Percentiles rank a stretch among this genome's conserved stretches.
These are phyloP conservation scores for Dinoponera quadriceps DNA, from an alignment of 1,140 invertebrate genomes.

Conservation along the genomic window DNA sequence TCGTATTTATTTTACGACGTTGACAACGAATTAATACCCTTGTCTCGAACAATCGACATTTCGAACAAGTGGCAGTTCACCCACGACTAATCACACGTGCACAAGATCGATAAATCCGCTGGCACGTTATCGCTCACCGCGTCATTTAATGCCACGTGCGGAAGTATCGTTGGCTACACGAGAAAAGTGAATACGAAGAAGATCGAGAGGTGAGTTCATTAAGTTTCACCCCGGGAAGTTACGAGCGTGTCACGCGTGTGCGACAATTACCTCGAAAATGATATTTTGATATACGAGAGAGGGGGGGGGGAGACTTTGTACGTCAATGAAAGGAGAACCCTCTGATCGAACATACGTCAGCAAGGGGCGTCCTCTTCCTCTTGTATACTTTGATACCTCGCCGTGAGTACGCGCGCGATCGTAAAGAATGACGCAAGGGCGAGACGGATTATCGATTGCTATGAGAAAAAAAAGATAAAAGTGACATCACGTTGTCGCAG, in stretches of 20 bases:
- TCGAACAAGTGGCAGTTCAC: not conserved
- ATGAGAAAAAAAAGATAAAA: slow-evolving; percentile 14
- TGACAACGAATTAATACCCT: not conserved
- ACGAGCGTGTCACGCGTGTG: not conserved
- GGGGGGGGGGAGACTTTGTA: not conserved
- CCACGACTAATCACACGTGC: not conserved
- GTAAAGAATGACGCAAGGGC: not conserved
- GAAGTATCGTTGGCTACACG: not conserved
- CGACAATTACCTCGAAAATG: slow-evolving; percentile 43
- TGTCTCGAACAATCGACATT: not conserved
- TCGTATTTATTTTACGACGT: not conserved
- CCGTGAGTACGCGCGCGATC: not conserved
- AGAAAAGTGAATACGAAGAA: slow-evolving; percentile 31
- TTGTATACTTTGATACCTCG: slow-evolving; percentile 2
- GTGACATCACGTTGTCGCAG: slow-evolving; percentile 34
- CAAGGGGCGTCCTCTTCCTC: not conserved
- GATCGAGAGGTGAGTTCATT: slow-evolving; percentile 40
- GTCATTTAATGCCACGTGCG: not conserved
- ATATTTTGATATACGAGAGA: slow-evolving; percentile 51
- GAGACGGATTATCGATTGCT: slow-evolving; percentile 21
- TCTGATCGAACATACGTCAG: slow-evolving; percentile 43
- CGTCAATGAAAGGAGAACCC: slow-evolving; percentile 33
- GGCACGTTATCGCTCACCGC: not conserved
- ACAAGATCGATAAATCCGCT: not conserved
- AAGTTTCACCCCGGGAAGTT: slow-evolving; percentile 23